A percentile compares a stretch with the other conserved stretches of the same genome.
These are phyloP conservation scores for Drosophila obscura DNA, from an alignment of 1,140 invertebrate genomes.

Conservation along the genomic window DNA sequence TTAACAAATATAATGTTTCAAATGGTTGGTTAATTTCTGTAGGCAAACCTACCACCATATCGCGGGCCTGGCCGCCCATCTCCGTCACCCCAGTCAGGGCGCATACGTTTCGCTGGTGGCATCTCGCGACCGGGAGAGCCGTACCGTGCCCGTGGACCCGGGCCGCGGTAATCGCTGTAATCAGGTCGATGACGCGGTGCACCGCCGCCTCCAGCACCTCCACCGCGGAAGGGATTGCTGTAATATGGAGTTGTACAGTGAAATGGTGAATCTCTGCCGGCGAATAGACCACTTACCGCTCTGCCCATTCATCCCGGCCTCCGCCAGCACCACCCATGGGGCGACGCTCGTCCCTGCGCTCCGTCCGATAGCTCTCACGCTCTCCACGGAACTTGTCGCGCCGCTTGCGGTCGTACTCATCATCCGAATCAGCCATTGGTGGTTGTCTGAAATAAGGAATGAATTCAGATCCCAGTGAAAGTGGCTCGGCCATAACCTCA, in stretches of 20 bases:
- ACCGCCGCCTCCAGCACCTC: constrained; percentile 80
- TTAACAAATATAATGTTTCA: neutral
- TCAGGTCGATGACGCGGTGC: constrained; percentile 86
- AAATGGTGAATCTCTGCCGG: neutral
- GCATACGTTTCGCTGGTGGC: constrained; percentile 91
- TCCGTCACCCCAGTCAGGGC: constrained; percentile 89
- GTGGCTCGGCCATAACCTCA: constrained; percentile 32
- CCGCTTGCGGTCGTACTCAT: constrained; percentile 94
- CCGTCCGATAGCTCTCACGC: constrained; percentile 90
- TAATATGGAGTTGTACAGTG: constrained; percentile 13
- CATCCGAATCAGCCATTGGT: constrained; percentile 94
- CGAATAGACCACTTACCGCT: constrained; percentile 84
- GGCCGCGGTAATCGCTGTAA: constrained; percentile 89
- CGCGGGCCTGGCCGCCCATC: constrained; percentile 82
- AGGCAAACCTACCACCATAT: constrained; percentile 79
- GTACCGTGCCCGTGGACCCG: constrained; percentile 86
- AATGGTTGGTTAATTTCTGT: neutral
- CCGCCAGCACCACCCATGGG: constrained; percentile 58
- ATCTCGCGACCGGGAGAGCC: constrained; percentile 90
- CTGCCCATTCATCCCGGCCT: constrained; percentile 90
- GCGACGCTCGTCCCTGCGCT: constrained; percentile 88
- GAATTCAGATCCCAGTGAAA: constrained; percentile 38
- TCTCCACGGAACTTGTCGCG: constrained; percentile 95
- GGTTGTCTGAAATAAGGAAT: constrained; percentile 26
- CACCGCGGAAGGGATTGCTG: constrained; percentile 81